A percentile compares a stretch with the other conserved stretches of the same genome.
Conservation (phyloP, 2,113 vertebrate genomes). For the Andinoacara biseriatus region DNA sequence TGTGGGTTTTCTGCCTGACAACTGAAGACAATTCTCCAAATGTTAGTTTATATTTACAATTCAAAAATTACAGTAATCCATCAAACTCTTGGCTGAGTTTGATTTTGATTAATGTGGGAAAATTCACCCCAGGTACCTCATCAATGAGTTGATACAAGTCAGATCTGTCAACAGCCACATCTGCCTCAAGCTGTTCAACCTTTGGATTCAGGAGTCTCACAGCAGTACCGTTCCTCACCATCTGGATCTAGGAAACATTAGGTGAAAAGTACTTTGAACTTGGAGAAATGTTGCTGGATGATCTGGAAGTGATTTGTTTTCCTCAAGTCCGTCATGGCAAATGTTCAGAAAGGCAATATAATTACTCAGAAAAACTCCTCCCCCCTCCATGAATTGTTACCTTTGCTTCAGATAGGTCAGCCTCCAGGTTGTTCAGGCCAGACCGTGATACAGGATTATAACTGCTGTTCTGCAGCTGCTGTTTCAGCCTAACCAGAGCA, state of each 20-base stretch:
- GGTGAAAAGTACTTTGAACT: neutral
- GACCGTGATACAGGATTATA: conserved; percentile 45
- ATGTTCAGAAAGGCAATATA: neutral
- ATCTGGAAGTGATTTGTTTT: neutral
- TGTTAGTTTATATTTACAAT: neutral
- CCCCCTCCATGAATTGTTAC: conserved; percentile 56
- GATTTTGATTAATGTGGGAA: neutral
- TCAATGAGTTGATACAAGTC: conserved; percentile 80
- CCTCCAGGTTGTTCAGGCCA: conserved; percentile 78
- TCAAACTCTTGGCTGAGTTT: neutral
- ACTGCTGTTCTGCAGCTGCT: conserved; percentile 73
- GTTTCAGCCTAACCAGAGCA: conserved; percentile 74
- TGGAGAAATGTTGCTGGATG: neutral
- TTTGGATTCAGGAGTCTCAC: conserved; percentile 74
- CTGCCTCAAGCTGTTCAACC: conserved; percentile 76
- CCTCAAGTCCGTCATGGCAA: neutral
- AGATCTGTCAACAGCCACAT: conserved; percentile 68
- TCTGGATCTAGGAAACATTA: conserved; percentile 74
- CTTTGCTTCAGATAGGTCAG: conserved; percentile 76
- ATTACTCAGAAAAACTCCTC: neutral
- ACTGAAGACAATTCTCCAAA: neutral
- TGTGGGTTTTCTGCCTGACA: neutral
- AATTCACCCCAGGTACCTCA: conserved; percentile 77
- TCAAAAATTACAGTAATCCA: neutral
- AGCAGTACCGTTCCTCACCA: conserved; percentile 68